Evolutionary conservation across 2,113 vertebrate genomes (phyloP), one percentile per base, ranked within the genome.

Genomic region (Notiomystis cincta): DNA sequence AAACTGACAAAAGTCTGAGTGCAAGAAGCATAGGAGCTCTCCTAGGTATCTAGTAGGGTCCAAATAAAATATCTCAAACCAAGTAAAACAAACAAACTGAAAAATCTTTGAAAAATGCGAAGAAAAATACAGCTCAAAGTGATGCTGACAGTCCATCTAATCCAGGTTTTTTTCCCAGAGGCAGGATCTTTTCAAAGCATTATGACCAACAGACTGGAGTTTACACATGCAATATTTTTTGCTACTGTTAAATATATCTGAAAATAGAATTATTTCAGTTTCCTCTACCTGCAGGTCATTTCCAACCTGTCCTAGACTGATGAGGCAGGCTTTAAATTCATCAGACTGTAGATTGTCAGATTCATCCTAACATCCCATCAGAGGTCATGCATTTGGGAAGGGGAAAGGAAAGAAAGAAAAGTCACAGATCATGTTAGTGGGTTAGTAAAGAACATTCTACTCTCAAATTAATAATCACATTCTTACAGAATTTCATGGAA

Each of bases 291-390:
- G 95, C 84, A 95, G 69, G 48, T 97, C 90, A 95, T 97, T 97
- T 91, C 96, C 96, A 97, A 97, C 96, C 94, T 96, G 94, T 87
- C 96, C 98, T 92, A 98, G 96, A 95, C 97, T 98, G 97, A 97
- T 97, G 94, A 98, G 96, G 87, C 97, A 98, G 94, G 97, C 97
- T 96, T 97, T 97, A 96, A 97, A 97, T 93, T 97, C 97, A 66
- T 97, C 97, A 92, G 85, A 93, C 31, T 93, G 95, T 6, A 98
- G 96, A 87, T 92, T 96, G 79, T 84, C 94, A 94, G 90, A 94
- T 87, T 97, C 96, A 7, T 95, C 94, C 97, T 97, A 96, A 47
- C 62, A 95, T 93, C 80, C 73, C 82, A 90, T 67, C 94, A 82
- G 20, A 71, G 82, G 93, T 89, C 93, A 95, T 92, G 94, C 96